Percentiles rank a stretch among this genome's conserved stretches.
phyloP scores from a whole-genome alignment of 1,140 invertebrate species.

The Caenorhabditis remanei region DNA sequence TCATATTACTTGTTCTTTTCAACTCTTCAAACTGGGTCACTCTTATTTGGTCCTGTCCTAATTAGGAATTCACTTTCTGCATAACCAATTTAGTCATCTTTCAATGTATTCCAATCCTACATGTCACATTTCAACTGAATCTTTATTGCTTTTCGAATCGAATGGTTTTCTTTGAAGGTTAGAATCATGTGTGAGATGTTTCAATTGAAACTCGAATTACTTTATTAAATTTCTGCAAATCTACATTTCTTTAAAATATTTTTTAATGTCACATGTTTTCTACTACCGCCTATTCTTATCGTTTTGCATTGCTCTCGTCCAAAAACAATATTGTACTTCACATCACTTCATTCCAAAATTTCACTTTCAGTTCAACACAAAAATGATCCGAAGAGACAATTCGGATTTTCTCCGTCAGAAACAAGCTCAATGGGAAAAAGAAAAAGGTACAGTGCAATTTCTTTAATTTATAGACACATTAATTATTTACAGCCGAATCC shows the following conservation, averaged over 20 bases:
- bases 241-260: too few species aligned
- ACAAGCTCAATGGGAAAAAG: constrained; percentile 22
- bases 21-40: neutral
- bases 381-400: constrained; percentile 17
- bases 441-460: neutral
- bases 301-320: neutral
- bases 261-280: neutral
- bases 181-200: too few species aligned
- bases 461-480: neutral
- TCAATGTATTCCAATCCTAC: neutral
- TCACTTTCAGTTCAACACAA: constrained; percentile 4
- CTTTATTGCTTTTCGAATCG: too few species aligned
- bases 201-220: too few species aligned
- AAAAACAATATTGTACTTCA: neutral
- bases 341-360: neutral
- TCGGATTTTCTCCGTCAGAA: constrained; percentile 28
- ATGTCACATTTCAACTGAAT: neutral
- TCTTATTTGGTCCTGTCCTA: neutral
- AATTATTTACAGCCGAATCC: neutral
- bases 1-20: neutral
- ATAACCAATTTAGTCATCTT: constrained; percentile 13
- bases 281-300: neutral
- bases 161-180: too few species aligned
- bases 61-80: neutral
- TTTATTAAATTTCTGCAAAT: too few species aligned